Base-by-base conservation (phyloP, 2,797 vertebrate genomes). In the Xenops minutus region DNA sequence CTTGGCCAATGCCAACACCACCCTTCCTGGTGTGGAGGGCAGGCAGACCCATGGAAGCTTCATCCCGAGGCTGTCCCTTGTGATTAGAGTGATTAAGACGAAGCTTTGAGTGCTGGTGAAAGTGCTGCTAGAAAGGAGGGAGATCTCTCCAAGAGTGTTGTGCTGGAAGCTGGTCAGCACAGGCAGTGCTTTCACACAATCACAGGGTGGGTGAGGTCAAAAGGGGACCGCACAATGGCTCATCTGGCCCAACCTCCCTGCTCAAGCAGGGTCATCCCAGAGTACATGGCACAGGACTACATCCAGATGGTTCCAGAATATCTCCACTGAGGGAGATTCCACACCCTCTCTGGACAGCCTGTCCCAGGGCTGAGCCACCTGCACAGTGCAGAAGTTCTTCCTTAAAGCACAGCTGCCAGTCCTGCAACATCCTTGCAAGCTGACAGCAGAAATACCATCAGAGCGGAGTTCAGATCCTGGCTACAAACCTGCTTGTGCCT, bases 401-500 rank as follows among this genome's bases (percentile, higher is more conserved):
- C 29, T 44, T 29, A 10, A 51, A 44, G 19, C 23, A 11, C 19
- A 4, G 19, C 58, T 0, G 0, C 24, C 19, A 12, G 9, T 37
- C 2, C 41, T 9, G 23, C 72, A n/a, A 56, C 29, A 12, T 26
- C 54, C 49, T 41, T 5, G 20, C n/a, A 3, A 66, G 11, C 16
- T 13, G 11, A 41, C 27, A 1, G 2, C 54, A 39, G 76, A 24
- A 58, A 7, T 14, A 10, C 21, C 17, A 1, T 5, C 3, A 10
- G 55, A 10, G 44, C 15, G 34, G 51, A 63, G 22, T 21, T 46
- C 14, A 15, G 15, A 36, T 43, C 48, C 15, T 12, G 32, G 37
- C 30, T 64, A 7, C 1, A 10, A 49, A 14, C 1, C 0, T 29
- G 46, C 18, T 1, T 2, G 55, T 2, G 23, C 72, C 73, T 56